These are phyloP conservation scores for Lepidurus packardi DNA, from an alignment of 1,140 invertebrate species.

Conservation along the genomic window DNA sequence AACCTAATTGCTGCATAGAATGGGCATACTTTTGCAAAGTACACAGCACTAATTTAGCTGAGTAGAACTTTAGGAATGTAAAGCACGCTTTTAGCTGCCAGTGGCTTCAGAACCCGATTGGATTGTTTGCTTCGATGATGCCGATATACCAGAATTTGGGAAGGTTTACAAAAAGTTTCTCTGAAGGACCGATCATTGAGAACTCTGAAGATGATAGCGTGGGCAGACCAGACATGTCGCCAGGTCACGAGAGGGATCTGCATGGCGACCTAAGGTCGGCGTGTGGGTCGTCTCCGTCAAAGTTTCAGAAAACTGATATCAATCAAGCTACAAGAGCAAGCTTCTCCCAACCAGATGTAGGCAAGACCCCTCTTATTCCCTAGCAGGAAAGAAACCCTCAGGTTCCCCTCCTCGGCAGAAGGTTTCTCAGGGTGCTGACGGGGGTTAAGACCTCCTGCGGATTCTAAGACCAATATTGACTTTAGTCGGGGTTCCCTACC, in stretches of 20 bases:
- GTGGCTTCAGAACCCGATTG: not conserved
- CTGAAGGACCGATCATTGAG: not conserved
- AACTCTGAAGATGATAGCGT: not conserved
- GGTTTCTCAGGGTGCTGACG: slow-evolving; percentile 17
- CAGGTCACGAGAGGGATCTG: slow-evolving; percentile 7
- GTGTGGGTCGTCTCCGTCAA: slow-evolving; percentile 12
- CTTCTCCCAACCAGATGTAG: slow-evolving; percentile 18
- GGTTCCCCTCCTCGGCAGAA: not conserved
- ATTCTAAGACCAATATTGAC: slow-evolving; percentile 19
- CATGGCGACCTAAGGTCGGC: slow-evolving; percentile 12
- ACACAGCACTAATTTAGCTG: no score
- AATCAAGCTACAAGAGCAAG: slow-evolving; percentile 19
- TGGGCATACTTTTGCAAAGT: no score
- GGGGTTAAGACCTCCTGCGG: slow-evolving; percentile 16
- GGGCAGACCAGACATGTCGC: slow-evolving; percentile 16
- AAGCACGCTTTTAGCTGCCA: not conserved
- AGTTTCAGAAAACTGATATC: slow-evolving; percentile 22
- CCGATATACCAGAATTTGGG: not conserved
- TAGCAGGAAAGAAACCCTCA: slow-evolving; percentile 2
- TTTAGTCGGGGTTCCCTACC: slow-evolving; percentile 5
- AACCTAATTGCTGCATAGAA: not conserved
- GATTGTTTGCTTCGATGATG: not conserved
- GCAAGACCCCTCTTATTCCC: not conserved
- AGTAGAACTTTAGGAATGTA: no score
- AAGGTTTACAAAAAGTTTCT: not conserved